These are phyloP conservation scores for Aselliscus stoliczkanus DNA, from an alignment of 2,797 vertebrate species.

Conservation along the genomic window DNA sequence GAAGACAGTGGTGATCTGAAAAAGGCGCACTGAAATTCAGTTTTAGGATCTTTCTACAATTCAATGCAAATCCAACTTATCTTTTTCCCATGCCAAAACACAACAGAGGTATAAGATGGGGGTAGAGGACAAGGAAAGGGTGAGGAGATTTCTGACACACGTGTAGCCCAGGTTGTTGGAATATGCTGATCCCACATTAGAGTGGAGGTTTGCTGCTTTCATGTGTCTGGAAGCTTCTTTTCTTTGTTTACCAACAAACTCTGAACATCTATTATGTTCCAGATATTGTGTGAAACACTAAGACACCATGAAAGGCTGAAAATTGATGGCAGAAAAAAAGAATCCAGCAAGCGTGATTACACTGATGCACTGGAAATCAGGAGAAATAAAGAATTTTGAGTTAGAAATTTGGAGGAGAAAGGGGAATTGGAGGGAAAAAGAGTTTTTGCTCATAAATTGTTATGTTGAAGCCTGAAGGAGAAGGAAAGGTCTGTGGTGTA, in stretches of 20 bases:
- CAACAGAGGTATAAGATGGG: not conserved
- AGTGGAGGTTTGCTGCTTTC: not conserved
- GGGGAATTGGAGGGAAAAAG: not conserved
- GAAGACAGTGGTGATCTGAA: not conserved
- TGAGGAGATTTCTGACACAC: not conserved
- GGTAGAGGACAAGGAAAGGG: not conserved
- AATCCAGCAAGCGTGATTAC: not conserved
- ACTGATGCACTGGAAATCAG: not conserved
- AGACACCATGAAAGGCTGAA: not conserved
- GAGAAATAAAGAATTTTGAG: not conserved
- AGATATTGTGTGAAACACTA: not conserved
- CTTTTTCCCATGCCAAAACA: not conserved
- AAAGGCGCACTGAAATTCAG: not conserved
- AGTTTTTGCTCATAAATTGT: not conserved
- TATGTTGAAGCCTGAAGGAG: not conserved
- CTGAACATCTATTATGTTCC: not conserved
- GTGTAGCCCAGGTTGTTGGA: too few relatives aligned
- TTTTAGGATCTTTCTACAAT: not conserved
- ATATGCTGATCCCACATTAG: not conserved
- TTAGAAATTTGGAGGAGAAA: not conserved
- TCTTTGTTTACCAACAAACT: too few relatives aligned
- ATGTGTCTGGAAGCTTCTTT: not conserved
- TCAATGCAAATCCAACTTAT: accelerated
- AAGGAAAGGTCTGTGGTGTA: not conserved
- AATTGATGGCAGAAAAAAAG: not conserved